phyloP scores from a whole-genome alignment of 2,113 vertebrate genomes.

The Epinephelus lanceolatus region DNA sequence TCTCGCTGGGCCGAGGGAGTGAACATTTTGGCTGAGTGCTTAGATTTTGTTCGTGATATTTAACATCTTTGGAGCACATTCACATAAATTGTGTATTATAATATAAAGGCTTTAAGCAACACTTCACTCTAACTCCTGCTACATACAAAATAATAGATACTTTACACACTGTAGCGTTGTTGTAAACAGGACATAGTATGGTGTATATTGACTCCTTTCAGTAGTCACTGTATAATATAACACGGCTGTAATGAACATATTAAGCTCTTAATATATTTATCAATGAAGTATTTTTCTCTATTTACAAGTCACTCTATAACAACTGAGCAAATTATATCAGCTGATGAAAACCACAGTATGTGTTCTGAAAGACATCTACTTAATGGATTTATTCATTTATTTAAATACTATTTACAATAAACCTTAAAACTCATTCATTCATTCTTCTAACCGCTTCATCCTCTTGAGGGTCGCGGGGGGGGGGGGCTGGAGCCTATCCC shows the following conservation, averaged over 20 bases:
- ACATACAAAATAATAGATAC: not conserved
- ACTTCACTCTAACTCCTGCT: not conserved
- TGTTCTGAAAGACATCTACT: not conserved
- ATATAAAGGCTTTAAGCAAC: not conserved
- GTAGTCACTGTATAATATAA: not conserved
- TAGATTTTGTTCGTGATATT: conserved; percentile 14
- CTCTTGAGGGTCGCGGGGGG: too few species aligned
- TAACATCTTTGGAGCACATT: conserved; percentile 16
- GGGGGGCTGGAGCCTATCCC: too few species aligned
- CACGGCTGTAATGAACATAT: not conserved
- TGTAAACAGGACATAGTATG: not conserved
- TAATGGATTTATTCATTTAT: not conserved
- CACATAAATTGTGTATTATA: conserved; percentile 1
- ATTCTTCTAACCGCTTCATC: too few species aligned
- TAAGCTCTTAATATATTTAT: not conserved
- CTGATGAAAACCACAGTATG: too few species aligned
- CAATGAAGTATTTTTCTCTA: not conserved
- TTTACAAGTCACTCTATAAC: too few species aligned
- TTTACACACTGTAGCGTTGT: not conserved
- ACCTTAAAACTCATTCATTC: not conserved
- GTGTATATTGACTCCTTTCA: not conserved
- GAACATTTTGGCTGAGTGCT: conserved; percentile 5
- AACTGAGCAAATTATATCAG: too few species aligned
- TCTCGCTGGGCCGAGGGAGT: conserved; percentile 5
- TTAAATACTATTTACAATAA: not conserved